phyloP scores from a whole-genome alignment of 2,888 invertebrate genomes.

The Drosophila peninsularis region DNA sequence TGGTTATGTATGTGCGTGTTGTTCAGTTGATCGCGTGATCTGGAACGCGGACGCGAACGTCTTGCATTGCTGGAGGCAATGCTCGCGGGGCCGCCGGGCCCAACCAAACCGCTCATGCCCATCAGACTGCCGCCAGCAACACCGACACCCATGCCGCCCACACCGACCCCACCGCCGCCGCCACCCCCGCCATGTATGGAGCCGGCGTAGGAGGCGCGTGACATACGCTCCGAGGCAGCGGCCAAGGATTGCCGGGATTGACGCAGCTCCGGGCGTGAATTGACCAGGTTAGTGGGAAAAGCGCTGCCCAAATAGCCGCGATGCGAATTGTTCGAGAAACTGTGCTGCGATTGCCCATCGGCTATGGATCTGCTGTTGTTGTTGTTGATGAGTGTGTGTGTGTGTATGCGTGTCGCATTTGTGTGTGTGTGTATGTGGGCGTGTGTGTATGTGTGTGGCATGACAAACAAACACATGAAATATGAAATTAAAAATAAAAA shows the following conservation, averaged over 20 bases:
- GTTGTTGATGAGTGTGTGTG: neutral
- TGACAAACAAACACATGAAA: slow-evolving; percentile 48
- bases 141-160: slow-evolving; percentile 43
- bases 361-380: slow-evolving; percentile 88
- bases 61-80: slow-evolving; percentile 87
- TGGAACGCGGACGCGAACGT: slow-evolving; percentile 90
- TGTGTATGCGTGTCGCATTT: slow-evolving; percentile 19
- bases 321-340: slow-evolving; percentile 93
- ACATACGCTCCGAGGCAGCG: slow-evolving; percentile 92
- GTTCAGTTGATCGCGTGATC: slow-evolving; percentile 89
- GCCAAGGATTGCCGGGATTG: slow-evolving; percentile 94
- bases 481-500: slow-evolving; percentile 48
- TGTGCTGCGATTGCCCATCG: slow-evolving; percentile 95
- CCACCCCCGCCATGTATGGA: slow-evolving; percentile 85
- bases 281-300: slow-evolving; percentile 91
- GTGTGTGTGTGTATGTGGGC: slow-evolving; percentile 18
- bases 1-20: slow-evolving; percentile 85
- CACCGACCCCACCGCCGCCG: slow-evolving; percentile 60
- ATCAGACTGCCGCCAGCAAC: slow-evolving; percentile 71
- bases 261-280: slow-evolving; percentile 91
- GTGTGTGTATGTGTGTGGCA: slow-evolving; percentile 30
- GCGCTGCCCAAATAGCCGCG: slow-evolving; percentile 89
- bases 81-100: slow-evolving; percentile 85
- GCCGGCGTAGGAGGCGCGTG: slow-evolving; percentile 90
- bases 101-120: slow-evolving; percentile 72